phyloP scores from a whole-genome alignment of 2,113 vertebrate species.

The Edolisoma coerulescens region DNA sequence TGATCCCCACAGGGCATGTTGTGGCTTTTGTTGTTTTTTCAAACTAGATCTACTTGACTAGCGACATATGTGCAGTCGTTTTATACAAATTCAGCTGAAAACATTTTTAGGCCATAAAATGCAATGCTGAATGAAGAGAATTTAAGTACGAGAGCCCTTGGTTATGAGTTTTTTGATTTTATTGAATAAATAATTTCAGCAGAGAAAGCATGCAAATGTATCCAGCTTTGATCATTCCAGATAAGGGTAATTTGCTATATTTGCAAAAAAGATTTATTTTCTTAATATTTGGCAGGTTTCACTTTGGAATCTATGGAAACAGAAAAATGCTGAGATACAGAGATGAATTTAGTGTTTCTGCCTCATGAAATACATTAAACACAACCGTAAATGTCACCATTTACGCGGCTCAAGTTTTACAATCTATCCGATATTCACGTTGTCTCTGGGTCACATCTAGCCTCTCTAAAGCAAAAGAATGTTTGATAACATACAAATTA shows the following conservation, averaged over 20 bases:
- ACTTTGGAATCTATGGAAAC: background rate
- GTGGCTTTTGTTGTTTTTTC: background rate
- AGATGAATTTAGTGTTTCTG: background rate
- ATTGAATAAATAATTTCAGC: conserved; percentile 17
- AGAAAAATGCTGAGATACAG: background rate
- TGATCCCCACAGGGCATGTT: background rate
- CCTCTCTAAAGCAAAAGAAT: background rate
- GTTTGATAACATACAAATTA: background rate
- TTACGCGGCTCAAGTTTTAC: background rate
- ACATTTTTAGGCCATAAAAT: background rate
- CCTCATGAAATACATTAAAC: background rate
- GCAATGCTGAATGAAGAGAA: background rate
- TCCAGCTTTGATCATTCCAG: background rate
- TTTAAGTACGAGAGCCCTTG: background rate
- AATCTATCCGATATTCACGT: background rate
- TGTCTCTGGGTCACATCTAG: background rate
- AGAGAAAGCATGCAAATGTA: background rate
- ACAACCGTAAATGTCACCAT: background rate
- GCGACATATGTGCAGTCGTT: background rate
- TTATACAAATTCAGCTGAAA: background rate
- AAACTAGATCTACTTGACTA: background rate
- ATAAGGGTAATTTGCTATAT: background rate
- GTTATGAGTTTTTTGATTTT: background rate
- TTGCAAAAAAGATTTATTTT: background rate
- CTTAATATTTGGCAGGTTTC: background rate